Evolutionary conservation across 2,888 invertebrate genomes (phyloP), one percentile per base, ranked within the genome.

Genomic region (Augiades crinisus): DNA sequence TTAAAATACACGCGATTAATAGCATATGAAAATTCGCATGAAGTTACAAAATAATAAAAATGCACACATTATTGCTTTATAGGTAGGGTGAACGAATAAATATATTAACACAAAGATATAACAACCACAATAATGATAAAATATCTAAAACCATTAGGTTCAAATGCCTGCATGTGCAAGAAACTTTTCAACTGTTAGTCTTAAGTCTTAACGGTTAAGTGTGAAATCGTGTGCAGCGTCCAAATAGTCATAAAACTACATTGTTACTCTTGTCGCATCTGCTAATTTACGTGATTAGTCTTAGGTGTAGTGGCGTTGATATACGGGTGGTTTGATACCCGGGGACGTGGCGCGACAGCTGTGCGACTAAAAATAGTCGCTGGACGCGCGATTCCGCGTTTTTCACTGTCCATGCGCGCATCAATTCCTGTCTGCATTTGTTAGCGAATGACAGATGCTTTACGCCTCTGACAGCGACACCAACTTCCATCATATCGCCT

Each of bases 371-470:
- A 80, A 77, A 81, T 85, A 86, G 61, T 57, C 65, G 65, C 59
- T 73, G 78, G 81, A 78, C 82, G 81, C 77, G 70, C 76, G 72
- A 83, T 79, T 86, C 83, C 81, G 83, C 83, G 85, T 88, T 88
- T 88, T 88, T 88, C 88, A 88, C 86, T 86, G 88, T 87, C 88
- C 81, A 63, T 71, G 68, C 65, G 67, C 78, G 70, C 87, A 88
- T 88, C 88, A 88, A 88, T 88, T 82, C 67, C 84, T 82, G 87
- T 88, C 87, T 64, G 70, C 78, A 79, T 85, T 82, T 80, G 85
- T 87, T 87, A 84, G 75, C 78, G 79, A 87, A 84, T 87, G 88
- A 88, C 86, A 86, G 83, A 85, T 84, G 83, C 72, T 80, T 78
- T 75, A 82, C 84, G 81, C 83, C 79, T 81, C 75, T 65, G 65